These are phyloP conservation scores for Amphipyra tragopoginis DNA, from an alignment of 2,888 invertebrate genomes.

Conservation along the genomic window DNA sequence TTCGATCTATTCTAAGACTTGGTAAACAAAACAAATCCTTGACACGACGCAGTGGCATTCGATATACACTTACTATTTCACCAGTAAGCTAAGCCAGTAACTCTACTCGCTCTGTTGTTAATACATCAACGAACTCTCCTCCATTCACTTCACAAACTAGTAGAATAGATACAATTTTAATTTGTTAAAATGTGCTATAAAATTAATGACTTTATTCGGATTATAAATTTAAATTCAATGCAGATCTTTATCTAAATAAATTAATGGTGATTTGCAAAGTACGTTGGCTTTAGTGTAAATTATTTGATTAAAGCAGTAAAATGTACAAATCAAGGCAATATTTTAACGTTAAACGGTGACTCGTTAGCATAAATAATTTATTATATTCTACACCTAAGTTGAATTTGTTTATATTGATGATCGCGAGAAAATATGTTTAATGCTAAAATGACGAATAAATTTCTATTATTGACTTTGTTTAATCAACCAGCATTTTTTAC, in stretches of 20 bases:
- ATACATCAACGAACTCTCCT: conserved; percentile 51
- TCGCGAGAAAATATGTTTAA: conserved; percentile 19
- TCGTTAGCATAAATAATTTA: conserved; percentile 52
- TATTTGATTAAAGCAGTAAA: conserved; percentile 48
- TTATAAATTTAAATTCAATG: conserved; percentile 48
- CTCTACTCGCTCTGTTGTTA: conserved; percentile 55
- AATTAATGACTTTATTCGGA: conserved; percentile 42
- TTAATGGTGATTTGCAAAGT: conserved; percentile 48
- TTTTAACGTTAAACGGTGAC: conserved; percentile 42
- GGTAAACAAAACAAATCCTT: conserved; percentile 60
- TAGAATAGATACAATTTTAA: conserved; percentile 45
- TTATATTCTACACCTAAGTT: conserved; percentile 36
- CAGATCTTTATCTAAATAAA: conserved; percentile 47
- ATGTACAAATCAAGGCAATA: conserved; percentile 49
- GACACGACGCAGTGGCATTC: conserved; percentile 58
- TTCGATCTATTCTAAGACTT: conserved; percentile 28
- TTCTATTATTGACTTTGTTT: conserved; percentile 11
- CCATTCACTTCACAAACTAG: conserved; percentile 12
- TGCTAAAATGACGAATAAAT: not conserved
- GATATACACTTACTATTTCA: conserved; percentile 56
- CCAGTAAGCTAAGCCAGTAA: conserved; percentile 53
- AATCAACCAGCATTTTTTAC: conserved; percentile 1
- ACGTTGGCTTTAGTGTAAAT: conserved; percentile 50
- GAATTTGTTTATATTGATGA: conserved; percentile 36
- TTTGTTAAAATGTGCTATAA: conserved; percentile 34